phyloP scores from a whole-genome alignment of 2,888 invertebrate species.

The Melanostoma mellinum region DNA sequence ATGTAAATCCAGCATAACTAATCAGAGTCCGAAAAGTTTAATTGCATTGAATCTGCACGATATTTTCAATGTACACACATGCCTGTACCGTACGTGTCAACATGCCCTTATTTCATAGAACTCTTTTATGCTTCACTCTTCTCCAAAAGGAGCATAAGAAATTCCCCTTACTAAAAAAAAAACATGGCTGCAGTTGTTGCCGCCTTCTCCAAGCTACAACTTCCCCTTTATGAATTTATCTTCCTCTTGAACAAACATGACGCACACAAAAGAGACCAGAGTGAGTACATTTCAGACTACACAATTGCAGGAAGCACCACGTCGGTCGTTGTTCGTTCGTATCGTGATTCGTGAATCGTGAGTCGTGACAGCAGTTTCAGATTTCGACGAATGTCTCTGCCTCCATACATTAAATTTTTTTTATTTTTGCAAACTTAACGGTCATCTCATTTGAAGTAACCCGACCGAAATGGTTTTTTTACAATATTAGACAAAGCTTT shows the following conservation, averaged over 20 bases:
- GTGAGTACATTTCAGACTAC: background rate
- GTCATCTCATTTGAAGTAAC: too few relatives aligned
- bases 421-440: too few relatives aligned
- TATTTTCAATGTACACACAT: background rate
- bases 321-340: conserved; percentile 66
- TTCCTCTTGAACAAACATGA: conserved; percentile 57
- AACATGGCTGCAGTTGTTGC: background rate
- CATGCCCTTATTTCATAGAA: background rate
- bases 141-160: background rate
- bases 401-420: too few relatives aligned
- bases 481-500: too few relatives aligned
- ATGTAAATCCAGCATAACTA: too few relatives aligned
- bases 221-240: conserved; percentile 27
- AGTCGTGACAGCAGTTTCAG: too few relatives aligned
- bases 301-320: conserved; percentile 62
- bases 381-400: too few relatives aligned
- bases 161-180: conserved; percentile 9
- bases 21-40: too few relatives aligned
- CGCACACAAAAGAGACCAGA: conserved; percentile 47
- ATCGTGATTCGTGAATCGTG: too few relatives aligned
- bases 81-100: background rate
- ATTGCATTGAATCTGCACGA: conserved; percentile 5
- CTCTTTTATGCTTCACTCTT: background rate
- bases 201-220: conserved; percentile 1
- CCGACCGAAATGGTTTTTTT: too few relatives aligned